Base-by-base conservation (phyloP, 64 coral and sea anemone genomes). In the Pocillopora damicornis region DNA sequence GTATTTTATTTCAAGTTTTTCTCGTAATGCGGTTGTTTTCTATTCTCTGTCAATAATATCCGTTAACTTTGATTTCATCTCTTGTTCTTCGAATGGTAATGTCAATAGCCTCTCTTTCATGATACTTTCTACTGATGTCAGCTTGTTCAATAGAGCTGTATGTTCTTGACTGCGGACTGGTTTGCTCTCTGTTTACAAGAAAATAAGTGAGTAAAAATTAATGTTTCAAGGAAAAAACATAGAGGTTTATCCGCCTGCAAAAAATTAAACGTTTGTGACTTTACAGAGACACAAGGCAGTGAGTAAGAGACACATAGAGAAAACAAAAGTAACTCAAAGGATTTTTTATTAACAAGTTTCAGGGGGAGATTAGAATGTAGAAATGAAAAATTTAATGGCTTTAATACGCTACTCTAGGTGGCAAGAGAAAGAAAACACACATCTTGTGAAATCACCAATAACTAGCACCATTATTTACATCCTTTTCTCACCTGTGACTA, bases 91-190 rank as follows among this genome's bases (percentile, higher is more conserved):
- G 35, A 86, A 58, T 10, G 94, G 77, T 30, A 76, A 68, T 17
- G 88, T 96, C 25, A 96, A 72, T 11, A 93, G 91, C 61, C 25
- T 87, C 59, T 96, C 88, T 25, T 75, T 96, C 75, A 96, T 75
- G 85, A 96, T 87, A 5, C 15, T 76, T 15, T 78, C 74, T 59
- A 96, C 57, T 58, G 81, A 85, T 13, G 37, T 85, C 63, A 85
- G 16, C 4, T 63, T 71, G 4, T 85, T 38, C 81, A 73, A 72
- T 25, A 85, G 71, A 11, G 72, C 63, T 11, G 20, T 16, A 18
- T 72, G 18, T 12, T 42, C 64, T 22, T 56, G 36, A 11, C 6
- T 72, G 5, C 81, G 65, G 20, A n/a, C 20, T 11, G 58, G 37
- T 57, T 58, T 85, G 56, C 20, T 71, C 1, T 65, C 81, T 85